Percentiles rank a stretch among this genome's conserved stretches.
Evolutionary conservation across 2,888 invertebrate genomes (phyloP).

Genomic region (Zygogramma bicolorata): DNA sequence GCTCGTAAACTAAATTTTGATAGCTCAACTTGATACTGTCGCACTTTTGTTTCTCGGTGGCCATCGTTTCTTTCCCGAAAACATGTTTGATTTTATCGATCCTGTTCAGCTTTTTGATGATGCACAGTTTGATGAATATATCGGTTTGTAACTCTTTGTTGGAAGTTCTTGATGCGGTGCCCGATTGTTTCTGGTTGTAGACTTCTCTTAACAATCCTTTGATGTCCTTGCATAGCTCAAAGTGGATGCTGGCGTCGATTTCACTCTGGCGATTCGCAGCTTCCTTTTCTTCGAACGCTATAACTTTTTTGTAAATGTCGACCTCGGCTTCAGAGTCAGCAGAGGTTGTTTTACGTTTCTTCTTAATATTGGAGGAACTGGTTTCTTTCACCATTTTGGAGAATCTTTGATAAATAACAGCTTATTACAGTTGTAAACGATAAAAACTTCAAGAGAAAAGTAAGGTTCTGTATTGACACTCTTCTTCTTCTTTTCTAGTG

Average conservation of each 20-base stretch:
- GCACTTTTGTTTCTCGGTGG: slow-evolving; percentile 87
- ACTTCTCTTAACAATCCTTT: slow-evolving; percentile 78
- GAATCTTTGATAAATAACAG: not conserved
- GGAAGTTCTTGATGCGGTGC: not conserved
- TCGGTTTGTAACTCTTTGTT: slow-evolving; percentile 65
- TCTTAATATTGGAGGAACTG: slow-evolving; percentile 69
- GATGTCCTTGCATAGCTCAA: slow-evolving; percentile 78
- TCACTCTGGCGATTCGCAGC: slow-evolving; percentile 75
- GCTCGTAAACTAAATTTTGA: slow-evolving; percentile 94
- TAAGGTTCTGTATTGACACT: not conserved
- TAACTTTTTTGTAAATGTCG: slow-evolving; percentile 77
- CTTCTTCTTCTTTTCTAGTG: too few species aligned
- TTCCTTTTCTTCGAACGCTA: slow-evolving; percentile 81
- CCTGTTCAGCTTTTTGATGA: slow-evolving; percentile 89
- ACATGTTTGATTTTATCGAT: slow-evolving; percentile 90
- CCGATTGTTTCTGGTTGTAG: slow-evolving; percentile 62
- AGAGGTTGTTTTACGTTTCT: slow-evolving; percentile 70
- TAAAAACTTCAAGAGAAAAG: not conserved
- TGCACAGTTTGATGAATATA: slow-evolving; percentile 82
- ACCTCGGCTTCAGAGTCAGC: slow-evolving; percentile 67
- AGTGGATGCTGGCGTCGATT: slow-evolving; percentile 76
- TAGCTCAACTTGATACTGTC: slow-evolving; percentile 91
- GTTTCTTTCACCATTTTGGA: slow-evolving; percentile 66
- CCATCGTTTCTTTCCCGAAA: slow-evolving; percentile 83
- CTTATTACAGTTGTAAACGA: not conserved